phyloP scores from a whole-genome alignment of 2,113 vertebrate species.

The Galeopterus variegatus region DNA sequence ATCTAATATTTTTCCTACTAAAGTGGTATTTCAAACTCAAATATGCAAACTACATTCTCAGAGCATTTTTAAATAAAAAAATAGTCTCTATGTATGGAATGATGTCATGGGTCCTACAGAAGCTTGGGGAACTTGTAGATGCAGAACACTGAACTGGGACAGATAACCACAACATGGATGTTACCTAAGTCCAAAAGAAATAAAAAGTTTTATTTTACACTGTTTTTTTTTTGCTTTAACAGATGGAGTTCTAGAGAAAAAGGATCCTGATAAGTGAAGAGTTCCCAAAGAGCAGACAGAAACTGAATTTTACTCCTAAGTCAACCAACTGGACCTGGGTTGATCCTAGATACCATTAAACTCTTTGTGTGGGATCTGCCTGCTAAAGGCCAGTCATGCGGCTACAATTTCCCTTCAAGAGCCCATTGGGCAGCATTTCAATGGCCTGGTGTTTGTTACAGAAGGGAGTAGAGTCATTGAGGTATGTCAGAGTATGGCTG shows the following conservation, averaged over 20 bases:
- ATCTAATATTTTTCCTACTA: background rate
- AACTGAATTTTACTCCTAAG: background rate
- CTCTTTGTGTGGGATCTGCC: background rate
- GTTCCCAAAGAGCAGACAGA: background rate
- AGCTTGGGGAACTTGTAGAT: background rate
- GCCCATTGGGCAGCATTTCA: background rate
- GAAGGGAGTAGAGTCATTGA: background rate
- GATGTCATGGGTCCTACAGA: background rate
- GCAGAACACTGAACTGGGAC: background rate
- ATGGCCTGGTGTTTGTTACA: background rate
- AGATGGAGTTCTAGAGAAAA: background rate
- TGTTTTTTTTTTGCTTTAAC: background rate
- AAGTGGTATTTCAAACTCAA: background rate
- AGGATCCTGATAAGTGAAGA: background rate
- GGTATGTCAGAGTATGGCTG: background rate
- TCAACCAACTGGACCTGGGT: background rate
- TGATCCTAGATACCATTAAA: background rate
- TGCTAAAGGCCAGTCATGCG: background rate
- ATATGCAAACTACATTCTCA: background rate
- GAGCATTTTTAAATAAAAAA: background rate
- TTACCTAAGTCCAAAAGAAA: background rate
- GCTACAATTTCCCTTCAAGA: background rate
- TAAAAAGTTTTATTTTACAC: background rate
- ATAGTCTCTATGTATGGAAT: background rate
- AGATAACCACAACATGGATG: background rate